These are phyloP conservation scores for Castor canadensis DNA, from an alignment of 2,113 vertebrate species.

Conservation along the genomic window DNA sequence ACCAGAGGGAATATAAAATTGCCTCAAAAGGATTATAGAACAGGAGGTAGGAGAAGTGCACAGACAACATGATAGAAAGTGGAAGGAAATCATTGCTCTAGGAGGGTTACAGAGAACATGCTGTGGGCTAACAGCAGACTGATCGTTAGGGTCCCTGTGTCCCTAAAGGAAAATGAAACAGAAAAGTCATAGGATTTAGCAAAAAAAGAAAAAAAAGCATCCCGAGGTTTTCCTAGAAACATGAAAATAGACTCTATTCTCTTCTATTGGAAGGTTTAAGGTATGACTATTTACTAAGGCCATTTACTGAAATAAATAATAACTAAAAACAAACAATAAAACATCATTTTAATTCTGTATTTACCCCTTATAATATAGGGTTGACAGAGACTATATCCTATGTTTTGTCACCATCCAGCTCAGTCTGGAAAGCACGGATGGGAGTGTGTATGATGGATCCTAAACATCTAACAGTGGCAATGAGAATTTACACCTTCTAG, in stretches of 20 bases:
- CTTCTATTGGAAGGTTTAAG: not conserved
- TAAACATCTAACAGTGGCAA: not conserved
- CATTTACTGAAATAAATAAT: not conserved
- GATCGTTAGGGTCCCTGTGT: not conserved
- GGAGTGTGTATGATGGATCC: not conserved
- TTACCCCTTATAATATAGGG: not conserved
- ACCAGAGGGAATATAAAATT: not conserved
- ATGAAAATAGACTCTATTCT: not conserved
- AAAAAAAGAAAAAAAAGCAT: not conserved
- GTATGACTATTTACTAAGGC: not conserved
- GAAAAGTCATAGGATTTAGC: not conserved
- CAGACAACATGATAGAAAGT: not conserved
- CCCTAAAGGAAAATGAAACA: not conserved
- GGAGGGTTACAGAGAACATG: not conserved
- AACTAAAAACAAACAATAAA: slow-evolving; percentile 11
- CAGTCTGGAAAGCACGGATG: not conserved
- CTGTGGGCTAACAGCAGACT: not conserved
- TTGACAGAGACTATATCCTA: not conserved
- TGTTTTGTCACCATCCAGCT: not conserved
- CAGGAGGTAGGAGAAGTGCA: not conserved
- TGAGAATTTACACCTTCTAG: not conserved
- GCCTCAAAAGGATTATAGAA: not conserved
- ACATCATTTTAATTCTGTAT: not conserved
- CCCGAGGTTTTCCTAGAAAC: not conserved
- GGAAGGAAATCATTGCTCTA: not conserved